Evolutionary conservation across 2,113 vertebrate species (phyloP), one percentile per base, ranked within the genome.

Genomic region (Barnardius zonarius): DNA sequence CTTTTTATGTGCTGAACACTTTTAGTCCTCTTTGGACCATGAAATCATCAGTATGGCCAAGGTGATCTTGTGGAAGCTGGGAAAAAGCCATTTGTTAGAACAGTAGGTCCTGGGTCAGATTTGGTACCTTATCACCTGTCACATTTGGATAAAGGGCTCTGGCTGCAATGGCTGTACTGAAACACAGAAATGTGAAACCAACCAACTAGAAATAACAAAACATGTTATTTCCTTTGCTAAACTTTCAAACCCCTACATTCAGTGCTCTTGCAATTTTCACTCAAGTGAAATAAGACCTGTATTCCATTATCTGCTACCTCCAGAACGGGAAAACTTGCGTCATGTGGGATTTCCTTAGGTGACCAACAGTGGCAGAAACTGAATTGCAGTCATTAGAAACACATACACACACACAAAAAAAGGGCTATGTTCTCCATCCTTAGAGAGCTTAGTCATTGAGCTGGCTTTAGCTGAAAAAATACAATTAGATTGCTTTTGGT

Each of bases 401-500:
- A n/a, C 39, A 39, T 39, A 39, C 39, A 39, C 39, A 39, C 39
- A 39, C 39, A 39, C 10, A 35, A 44, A 76, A 61, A 39, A 27
- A 68, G 52, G n/a, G n/a, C 28, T 78, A 19, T 54, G 70, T 66
- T 77, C 43, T 33, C 4, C 9, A 6, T 66, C 75, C 35, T 93
- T 62, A 46, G 46, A 75, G 64, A 72, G 67, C 77, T 92, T 73
- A 84, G 46, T 62, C 43, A 90, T 62, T 78, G 85, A 95, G 73
- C 87, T 83, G 52, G 63, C 51, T 92, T 80, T 74, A 74, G 28
- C 64, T 91, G 85, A 80, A 91, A 62, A 73, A 61, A 46, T 68
- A 86, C 77, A 54, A 74, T 73, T 76, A 77, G 66, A 35, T 67
- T 91, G 59, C 52, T 85, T 96, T 96, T 88, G 76, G 88, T 89